Evolutionary conservation across 37 sponge, comb jelly and placozoan genomes (phyloP).

Genomic region (Dysidea cf. avara): DNA sequence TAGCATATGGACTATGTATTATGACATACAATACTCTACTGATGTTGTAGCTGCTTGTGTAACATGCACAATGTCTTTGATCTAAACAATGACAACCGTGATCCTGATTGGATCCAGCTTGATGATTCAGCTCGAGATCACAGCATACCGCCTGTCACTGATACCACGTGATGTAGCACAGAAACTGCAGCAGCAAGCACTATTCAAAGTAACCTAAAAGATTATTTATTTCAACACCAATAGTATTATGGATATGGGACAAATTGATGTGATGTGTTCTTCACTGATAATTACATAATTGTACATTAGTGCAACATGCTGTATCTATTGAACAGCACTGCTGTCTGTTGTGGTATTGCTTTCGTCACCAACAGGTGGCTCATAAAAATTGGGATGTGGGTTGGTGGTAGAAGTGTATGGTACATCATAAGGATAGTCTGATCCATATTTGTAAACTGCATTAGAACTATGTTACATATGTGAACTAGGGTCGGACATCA

Average conservation of each 20-base stretch:
- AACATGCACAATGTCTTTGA: slow-evolving; percentile 34
- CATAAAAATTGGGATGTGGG: too few species aligned
- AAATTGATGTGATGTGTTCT: neutral
- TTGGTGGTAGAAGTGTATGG: too few species aligned
- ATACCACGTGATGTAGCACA: neutral
- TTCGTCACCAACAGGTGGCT: too few species aligned
- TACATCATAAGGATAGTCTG: too few species aligned
- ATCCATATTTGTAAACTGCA: too few species aligned
- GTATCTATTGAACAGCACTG: too few species aligned
- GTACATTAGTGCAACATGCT: too few species aligned
- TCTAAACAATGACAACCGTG: slow-evolving; percentile 9
- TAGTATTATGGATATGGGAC: neutral
- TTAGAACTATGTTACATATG: too few species aligned
- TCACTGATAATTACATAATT: too few species aligned
- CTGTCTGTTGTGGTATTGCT: too few species aligned
- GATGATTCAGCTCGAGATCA: neutral
- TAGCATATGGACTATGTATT: slow-evolving; percentile 18
- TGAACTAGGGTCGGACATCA: too few species aligned
- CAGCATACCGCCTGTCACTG: neutral
- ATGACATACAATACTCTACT: slow-evolving; percentile 1
- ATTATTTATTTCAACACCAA: neutral
- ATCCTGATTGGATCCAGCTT: slow-evolving; percentile 18
- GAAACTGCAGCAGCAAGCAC: neutral
- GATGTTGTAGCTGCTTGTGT: slow-evolving; percentile 29
- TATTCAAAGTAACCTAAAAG: neutral